phyloP scores from a whole-genome alignment of 2,113 vertebrate genomes.

The Abramis brama region DNA sequence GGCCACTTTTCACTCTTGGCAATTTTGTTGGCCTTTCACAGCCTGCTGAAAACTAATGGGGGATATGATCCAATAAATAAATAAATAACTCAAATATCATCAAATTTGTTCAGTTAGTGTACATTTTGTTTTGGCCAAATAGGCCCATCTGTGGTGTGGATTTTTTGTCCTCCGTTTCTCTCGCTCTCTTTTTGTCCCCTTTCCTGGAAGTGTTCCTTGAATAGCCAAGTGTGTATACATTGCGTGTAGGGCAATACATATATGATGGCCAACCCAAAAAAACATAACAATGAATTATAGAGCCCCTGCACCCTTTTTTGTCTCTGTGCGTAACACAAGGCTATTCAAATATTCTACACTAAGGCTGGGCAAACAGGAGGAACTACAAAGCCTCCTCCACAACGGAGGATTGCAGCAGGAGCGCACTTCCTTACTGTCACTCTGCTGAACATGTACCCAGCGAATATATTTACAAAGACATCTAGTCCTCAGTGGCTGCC shows the following conservation, averaged over 20 bases:
- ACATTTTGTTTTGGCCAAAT: conserved; percentile 28
- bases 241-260: conserved; percentile 57
- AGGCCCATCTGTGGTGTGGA: conserved; percentile 37
- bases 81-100: conserved; percentile 5
- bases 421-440: conserved; percentile 36
- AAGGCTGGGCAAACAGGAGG: conserved; percentile 43
- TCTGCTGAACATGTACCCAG: conserved; percentile 1
- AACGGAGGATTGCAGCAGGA: conserved; percentile 36
- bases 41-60: conserved; percentile 28
- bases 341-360: conserved; percentile 51
- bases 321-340: conserved; percentile 45
- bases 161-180: conserved; percentile 12
- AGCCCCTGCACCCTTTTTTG: conserved; percentile 58
- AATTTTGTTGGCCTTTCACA: conserved; percentile 17
- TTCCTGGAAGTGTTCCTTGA: background rate
- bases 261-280: conserved; percentile 61
- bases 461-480: conserved; percentile 40
- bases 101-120: conserved; percentile 17
- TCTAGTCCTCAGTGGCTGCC: conserved; percentile 28
- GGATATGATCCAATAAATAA: conserved; percentile 27
- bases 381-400: conserved; percentile 43
- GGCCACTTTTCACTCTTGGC: conserved; percentile 26
- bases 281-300: conserved; percentile 69
- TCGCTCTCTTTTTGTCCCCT: background rate
- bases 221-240: conserved; percentile 44